Percentiles rank a stretch among this genome's conserved stretches.
These are phyloP conservation scores for Meloidogyne hapla DNA, from an alignment of 1,140 invertebrate genomes.

Conservation along the genomic window DNA sequence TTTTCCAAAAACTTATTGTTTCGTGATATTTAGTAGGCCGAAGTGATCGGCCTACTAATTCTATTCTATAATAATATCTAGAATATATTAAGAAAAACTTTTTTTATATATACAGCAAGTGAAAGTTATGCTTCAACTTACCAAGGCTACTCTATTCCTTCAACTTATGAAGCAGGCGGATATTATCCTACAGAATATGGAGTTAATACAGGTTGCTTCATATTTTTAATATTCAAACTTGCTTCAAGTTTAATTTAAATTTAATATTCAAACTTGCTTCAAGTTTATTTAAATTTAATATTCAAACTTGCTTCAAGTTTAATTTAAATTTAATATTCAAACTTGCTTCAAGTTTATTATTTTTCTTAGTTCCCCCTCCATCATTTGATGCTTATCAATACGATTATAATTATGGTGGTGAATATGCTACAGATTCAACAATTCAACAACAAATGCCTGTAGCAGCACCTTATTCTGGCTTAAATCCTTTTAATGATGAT, in stretches of 20 bases:
- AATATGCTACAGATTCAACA: not conserved
- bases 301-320: not conserved
- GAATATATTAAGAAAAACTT: too few species aligned
- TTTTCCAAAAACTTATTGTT: too few species aligned
- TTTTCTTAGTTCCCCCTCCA: not conserved
- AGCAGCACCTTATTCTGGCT: not conserved
- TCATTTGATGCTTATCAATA: not conserved
- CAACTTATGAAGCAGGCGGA: not conserved
- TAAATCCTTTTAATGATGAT: conserved; percentile 3
- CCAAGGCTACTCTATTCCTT: not conserved
- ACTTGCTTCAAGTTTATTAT: not conserved
- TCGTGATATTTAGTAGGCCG: too few species aligned
- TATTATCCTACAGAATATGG: not conserved
- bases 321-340: too few species aligned
- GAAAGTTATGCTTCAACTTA: not conserved
- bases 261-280: too few species aligned
- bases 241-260: too few species aligned
- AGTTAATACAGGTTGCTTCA: not conserved
- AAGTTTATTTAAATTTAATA: too few species aligned
- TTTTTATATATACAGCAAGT: not conserved
- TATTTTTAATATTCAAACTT: not conserved
- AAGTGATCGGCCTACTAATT: too few species aligned
- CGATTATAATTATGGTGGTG: not conserved
- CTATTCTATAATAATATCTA: not conserved
- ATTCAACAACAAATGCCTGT: not conserved